A percentile compares a stretch with the other conserved stretches of the same genome.
phyloP scores from a whole-genome alignment of 2,888 invertebrate species.

The Microdon myrmicae region DNA sequence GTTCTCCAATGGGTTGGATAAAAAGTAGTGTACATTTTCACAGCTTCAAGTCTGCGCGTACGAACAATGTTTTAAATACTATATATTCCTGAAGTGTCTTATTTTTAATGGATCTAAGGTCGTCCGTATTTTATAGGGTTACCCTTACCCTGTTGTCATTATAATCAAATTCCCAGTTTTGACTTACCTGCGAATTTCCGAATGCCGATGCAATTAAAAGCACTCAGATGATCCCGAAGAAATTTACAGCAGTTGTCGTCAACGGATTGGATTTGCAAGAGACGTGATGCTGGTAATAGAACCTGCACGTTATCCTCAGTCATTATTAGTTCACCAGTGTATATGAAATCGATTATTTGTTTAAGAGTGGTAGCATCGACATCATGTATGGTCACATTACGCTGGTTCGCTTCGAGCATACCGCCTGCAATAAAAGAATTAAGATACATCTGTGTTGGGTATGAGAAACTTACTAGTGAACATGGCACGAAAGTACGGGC shows the following conservation, averaged over 20 bases:
- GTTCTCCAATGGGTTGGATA: too few relatives aligned
- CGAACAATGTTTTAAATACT: too few relatives aligned
- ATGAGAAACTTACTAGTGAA: conserved; percentile 62
- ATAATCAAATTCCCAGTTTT: too few relatives aligned
- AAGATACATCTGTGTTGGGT: too few relatives aligned
- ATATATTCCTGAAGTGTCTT: too few relatives aligned
- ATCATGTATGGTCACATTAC: conserved; percentile 63
- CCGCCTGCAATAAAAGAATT: too few relatives aligned
- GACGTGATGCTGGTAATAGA: conserved; percentile 77
- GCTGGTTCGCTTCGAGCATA: conserved; percentile 65
- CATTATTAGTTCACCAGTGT: conserved; percentile 77
- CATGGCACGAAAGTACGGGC: conserved; percentile 80
- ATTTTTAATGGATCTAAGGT: too few relatives aligned
- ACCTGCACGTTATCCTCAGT: conserved; percentile 75
- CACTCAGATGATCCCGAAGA: conserved; percentile 77
- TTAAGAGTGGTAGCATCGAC: conserved; percentile 73
- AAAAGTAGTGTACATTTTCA: too few relatives aligned
- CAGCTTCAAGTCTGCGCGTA: too few relatives aligned
- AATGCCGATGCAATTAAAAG: conserved; percentile 80
- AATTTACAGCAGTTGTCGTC: conserved; percentile 80
- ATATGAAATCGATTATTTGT: conserved; percentile 77
- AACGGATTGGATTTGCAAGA: conserved; percentile 76
- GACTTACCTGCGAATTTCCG: conserved; percentile 71
- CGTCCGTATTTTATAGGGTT: too few relatives aligned
- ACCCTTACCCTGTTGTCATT: too few relatives aligned